Evolutionary conservation across 1,140 invertebrate genomes (phyloP), one percentile per base, ranked within the genome.

Genomic region (Drosophila tani): DNA sequence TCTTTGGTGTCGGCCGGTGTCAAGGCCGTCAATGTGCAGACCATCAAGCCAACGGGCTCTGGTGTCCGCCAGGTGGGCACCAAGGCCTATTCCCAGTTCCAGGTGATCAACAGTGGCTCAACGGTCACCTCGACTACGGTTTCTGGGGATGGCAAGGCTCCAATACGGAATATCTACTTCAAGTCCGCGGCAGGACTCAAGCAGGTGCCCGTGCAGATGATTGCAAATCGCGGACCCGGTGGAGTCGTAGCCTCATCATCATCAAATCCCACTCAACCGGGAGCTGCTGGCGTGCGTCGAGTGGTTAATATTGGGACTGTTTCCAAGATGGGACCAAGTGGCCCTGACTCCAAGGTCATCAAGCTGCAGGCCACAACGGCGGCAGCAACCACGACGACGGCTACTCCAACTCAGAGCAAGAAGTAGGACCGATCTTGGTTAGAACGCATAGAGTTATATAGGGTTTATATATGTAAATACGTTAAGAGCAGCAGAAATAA

Each of bases 101-200:
- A 88, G 27, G 63, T 88, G 19, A 84, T 87, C 38, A 88, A 78
- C 55, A 74, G 58, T 45, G 41, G 32, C 29, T 5, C 38, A 8
- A 15, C 76, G 4, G 29, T 19, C 3, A n/a, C 57, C 1, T 15
- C 60, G 1, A 53, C 50, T 5, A 21, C 79, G 5, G 27, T 79
- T n/a, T 40, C 47, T 0, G 51, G 8, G n/a, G 79, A 87, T 51
- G 80, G 70, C 24, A 86, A 90, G 47, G 38, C 56, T 17, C 43
- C 56, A 1, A 21, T 88, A 1, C 57, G 84, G 14, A 87, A 84
- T 24, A 38, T 88, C 8, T 81, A 46, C 46, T 40, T 88, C 2
- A 88, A 88, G 14, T 88, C 84, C 0, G 78, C 68, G 7, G 47
- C 62, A 3, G 84, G 84, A 8, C 55, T 88, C 3, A 88, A 88